phyloP scores from a whole-genome alignment of 2,888 invertebrate genomes.

The Ctena decussata region DNA sequence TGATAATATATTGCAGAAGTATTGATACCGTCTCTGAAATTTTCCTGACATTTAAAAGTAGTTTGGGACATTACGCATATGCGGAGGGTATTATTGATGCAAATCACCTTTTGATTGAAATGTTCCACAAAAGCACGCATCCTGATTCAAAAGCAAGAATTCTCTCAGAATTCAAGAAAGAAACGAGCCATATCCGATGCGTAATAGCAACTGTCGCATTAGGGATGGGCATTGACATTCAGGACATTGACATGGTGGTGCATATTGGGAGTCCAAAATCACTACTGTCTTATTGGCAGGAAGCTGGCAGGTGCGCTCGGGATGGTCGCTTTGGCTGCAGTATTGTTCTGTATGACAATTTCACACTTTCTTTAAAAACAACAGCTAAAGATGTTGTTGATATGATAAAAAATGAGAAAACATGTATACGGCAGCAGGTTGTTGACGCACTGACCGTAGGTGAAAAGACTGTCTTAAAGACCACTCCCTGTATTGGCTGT shows the following conservation, averaged over 20 bases:
- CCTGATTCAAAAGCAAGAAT: constrained; percentile 47
- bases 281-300: constrained; percentile 50
- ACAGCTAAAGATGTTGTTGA: constrained; percentile 33
- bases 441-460: constrained; percentile 6
- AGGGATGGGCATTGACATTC: constrained; percentile 62
- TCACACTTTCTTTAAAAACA: constrained; percentile 40
- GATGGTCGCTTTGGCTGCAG: constrained; percentile 37
- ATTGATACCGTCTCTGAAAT: constrained; percentile 56
- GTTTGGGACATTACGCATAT: constrained; percentile 42
- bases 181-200: constrained; percentile 36
- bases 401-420: constrained; percentile 9
- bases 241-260: constrained; percentile 37
- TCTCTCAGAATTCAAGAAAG: constrained; percentile 29
- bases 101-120: constrained; percentile 52
- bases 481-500: no score
- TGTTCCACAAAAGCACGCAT: constrained; percentile 60
- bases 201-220: constrained; percentile 53
- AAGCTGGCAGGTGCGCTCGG: constrained; percentile 53
- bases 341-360: constrained; percentile 33
- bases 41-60: constrained; percentile 45
- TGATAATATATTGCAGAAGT: constrained; percentile 55
- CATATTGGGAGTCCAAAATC: constrained; percentile 56
- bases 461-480: not conserved
- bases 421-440: constrained; percentile 12
- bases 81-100: constrained; percentile 27